Percentiles rank a stretch among this genome's conserved stretches.
Conservation (phyloP, 1,140 invertebrate species). For the Dendrolimus punctatus region DNA sequence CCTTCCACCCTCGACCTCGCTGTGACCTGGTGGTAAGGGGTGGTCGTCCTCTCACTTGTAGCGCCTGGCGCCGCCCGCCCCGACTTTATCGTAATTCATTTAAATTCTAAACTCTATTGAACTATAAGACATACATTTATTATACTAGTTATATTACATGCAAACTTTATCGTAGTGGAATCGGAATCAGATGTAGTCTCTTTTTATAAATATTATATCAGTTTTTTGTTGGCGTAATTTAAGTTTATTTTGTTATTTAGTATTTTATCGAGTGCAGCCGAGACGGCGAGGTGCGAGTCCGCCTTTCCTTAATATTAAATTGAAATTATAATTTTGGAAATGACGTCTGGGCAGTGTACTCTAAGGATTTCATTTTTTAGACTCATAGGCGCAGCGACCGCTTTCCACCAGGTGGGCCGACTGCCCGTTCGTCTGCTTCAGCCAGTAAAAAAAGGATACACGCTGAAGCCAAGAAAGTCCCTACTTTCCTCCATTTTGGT, state of each 20-base stretch:
- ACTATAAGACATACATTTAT: constrained; percentile 33
- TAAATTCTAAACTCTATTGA: constrained; percentile 24
- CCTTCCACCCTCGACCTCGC: constrained; percentile 6
- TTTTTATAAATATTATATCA: constrained; percentile 32
- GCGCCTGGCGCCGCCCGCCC: constrained; percentile 7
- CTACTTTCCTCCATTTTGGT: no score
- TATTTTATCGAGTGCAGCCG: constrained; percentile 46
- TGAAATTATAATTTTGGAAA: neutral
- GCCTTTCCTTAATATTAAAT: neutral
- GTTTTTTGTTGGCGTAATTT: constrained; percentile 60
- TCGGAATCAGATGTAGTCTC: constrained; percentile 39
- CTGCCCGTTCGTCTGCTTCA: no score
- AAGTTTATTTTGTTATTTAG: constrained; percentile 66
- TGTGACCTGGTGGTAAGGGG: neutral
- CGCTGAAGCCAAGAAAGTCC: no score
- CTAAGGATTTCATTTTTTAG: no score
- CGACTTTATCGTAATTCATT: constrained; percentile 29
- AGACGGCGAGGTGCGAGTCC: neutral
- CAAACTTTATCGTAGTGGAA: constrained; percentile 50
- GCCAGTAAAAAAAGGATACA: no score
- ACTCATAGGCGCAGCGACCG: no score
- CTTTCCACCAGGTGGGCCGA: no score
- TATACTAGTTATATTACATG: constrained; percentile 44
- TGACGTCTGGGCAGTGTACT: neutral
- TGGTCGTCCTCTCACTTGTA: no score